Evolutionary conservation across 2,797 vertebrate species (phyloP), one percentile per base, ranked within the genome.

Genomic region (Podargus strigoides): DNA sequence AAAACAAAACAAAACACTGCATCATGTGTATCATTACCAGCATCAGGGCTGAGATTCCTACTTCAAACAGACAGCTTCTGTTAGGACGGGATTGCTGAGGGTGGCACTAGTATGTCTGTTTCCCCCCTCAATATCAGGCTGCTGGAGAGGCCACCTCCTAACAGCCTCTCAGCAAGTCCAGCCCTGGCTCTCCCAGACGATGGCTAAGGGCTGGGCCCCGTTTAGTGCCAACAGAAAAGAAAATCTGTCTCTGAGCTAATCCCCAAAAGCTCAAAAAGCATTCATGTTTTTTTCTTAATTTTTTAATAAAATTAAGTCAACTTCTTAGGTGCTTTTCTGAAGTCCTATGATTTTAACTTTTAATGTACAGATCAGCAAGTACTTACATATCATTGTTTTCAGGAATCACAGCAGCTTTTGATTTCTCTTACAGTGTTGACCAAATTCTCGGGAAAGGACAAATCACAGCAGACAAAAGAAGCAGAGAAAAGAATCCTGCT

Each of bases 391-490:
- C 49, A 34, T 72, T 0, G 0, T 37, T 62, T 80, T 91, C 46
- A 68, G 34, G 27, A 79, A 55, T 68, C 23, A 26, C 82, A 93
- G 84, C 64, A 73, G 55, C 47, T 72, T 95, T 73, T 93, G 73
- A 34, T 88, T 89, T 97, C 92, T 97, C 86, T 96, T 76, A 44
- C 97, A 99, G 99, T 0, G 99, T 99, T 96, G 99, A 99, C 95
- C 99, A 99, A 95, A 99, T 99, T 97, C 98, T 99, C 39, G 99
- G 99, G 81, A 99, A 99, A 96, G 99, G 99, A 32, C 99, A 99
- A 98, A 98, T 99, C 92, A 98, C 99, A 56, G 96, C 99, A 82
- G 99, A 99, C 95, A 99, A 99, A 97, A 99, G 98, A 98, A 98
- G 98, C 27, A 97, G 99, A 89, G 99, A 99, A 88, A 99, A 99